Percentiles rank a stretch among this genome's conserved stretches.
Evolutionary conservation across 2,888 invertebrate genomes (phyloP).

Genomic region (Ischnura elegans): DNA sequence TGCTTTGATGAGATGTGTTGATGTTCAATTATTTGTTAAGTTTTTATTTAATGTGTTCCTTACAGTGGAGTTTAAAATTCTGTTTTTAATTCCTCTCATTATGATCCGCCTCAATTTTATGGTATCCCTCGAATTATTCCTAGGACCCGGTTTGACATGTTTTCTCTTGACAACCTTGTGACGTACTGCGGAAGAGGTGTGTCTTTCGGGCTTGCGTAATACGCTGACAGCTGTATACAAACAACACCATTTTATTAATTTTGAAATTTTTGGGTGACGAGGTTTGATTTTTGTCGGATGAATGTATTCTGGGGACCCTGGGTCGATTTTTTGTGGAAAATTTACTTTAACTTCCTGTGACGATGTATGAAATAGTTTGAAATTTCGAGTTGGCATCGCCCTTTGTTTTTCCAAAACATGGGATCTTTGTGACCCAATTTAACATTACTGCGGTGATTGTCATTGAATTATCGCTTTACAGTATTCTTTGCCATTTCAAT

Average conservation of each 20-base stretch:
- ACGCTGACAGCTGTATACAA: slow-evolving; percentile 63
- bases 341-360: background rate
- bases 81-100: background rate
- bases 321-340: background rate
- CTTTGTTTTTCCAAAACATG: background rate
- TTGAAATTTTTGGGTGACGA: background rate
- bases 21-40: background rate
- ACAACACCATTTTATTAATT: background rate
- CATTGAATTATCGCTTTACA: too few relatives aligned
- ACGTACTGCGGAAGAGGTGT: slow-evolving; percentile 67
- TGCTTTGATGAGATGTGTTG: slow-evolving; percentile 30
- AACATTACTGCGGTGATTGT: too few relatives aligned
- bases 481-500: too few relatives aligned
- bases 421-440: too few relatives aligned
- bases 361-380: background rate
- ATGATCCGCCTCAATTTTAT: background rate
- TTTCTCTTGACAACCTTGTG: slow-evolving; percentile 50
- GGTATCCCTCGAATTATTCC: background rate
- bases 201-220: slow-evolving; percentile 66
- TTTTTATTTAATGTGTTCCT: background rate
- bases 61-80: background rate
- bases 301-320: background rate
- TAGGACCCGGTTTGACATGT: slow-evolving; percentile 17
- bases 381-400: background rate
- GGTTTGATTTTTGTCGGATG: background rate